A percentile compares a stretch with the other conserved stretches of the same genome.
These are phyloP conservation scores for Mythimna pallens DNA, from an alignment of 2,888 invertebrate species.

Conservation along the genomic window DNA sequence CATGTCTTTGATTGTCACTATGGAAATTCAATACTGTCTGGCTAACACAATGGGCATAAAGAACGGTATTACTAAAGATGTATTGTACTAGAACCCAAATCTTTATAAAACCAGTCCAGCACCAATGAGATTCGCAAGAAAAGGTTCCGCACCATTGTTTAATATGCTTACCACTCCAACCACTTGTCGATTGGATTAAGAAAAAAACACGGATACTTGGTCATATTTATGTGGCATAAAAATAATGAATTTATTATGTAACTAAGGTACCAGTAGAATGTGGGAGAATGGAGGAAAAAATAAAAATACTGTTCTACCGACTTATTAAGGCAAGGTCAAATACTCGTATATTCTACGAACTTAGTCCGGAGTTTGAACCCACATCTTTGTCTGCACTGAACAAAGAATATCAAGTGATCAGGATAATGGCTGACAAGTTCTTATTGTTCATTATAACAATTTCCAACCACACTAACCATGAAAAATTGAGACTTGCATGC, in stretches of 20 bases:
- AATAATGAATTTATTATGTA: conserved; percentile 5
- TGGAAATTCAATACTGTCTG: conserved; percentile 85
- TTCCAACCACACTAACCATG: conserved; percentile 7
- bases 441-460: conserved; percentile 6
- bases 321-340: conserved; percentile 38
- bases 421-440: conserved; percentile 10
- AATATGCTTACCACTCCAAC: conserved; percentile 9
- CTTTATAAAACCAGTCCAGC: conserved; percentile 47
- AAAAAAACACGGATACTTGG: conserved; percentile 1
- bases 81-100: conserved; percentile 45
- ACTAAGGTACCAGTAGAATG: conserved; percentile 31
- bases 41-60: conserved; percentile 73
- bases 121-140: conserved; percentile 40
- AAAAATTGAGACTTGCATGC: conserved; percentile 15
- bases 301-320: conserved; percentile 12
- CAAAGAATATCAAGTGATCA: conserved; percentile 25
- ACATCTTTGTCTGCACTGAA: conserved; percentile 35
- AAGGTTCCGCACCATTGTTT: conserved; percentile 48
- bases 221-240: conserved; percentile 2
- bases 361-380: conserved; percentile 19
- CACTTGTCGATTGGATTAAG: conserved; percentile 17
- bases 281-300: conserved; percentile 34
- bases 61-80: conserved; percentile 50
- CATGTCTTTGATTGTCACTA: conserved; percentile 78
- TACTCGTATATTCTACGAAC: conserved; percentile 32